These are phyloP conservation scores for Oncopodura yosiiana DNA, from an alignment of 1,140 invertebrate genomes.

Conservation along the genomic window DNA sequence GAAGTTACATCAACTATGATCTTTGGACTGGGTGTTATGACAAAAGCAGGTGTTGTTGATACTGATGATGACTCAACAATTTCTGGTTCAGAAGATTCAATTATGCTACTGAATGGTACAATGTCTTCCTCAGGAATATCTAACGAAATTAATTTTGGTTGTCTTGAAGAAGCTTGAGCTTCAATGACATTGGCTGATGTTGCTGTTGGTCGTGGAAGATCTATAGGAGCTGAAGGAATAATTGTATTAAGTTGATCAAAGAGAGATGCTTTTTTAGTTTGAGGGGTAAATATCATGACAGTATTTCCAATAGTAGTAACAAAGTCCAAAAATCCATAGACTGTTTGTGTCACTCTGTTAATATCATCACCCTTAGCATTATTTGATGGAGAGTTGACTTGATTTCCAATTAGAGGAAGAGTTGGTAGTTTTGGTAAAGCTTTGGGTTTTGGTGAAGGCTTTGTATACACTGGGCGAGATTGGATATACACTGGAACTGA, in stretches of 20 bases:
- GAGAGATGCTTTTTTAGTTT: slow-evolving; percentile 38
- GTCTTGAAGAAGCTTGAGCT: too few species aligned
- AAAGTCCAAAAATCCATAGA: slow-evolving; percentile 82
- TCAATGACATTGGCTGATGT: too few species aligned
- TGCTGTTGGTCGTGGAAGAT: too few species aligned
- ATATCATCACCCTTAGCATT: slow-evolving; percentile 7
- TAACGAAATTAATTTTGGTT: background rate
- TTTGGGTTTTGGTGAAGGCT: slow-evolving; percentile 31
- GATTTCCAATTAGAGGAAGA: slow-evolving; percentile 5
- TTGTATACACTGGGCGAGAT: slow-evolving; percentile 29
- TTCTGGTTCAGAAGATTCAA: background rate
- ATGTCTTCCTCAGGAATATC: background rate
- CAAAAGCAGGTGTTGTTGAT: too few species aligned
- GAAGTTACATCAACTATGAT: too few species aligned
- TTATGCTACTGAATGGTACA: background rate
- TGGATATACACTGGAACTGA: slow-evolving; percentile 25
- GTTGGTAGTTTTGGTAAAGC: slow-evolving; percentile 17
- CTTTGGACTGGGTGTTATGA: too few species aligned
- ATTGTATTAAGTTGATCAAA: background rate
- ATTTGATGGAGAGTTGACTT: background rate
- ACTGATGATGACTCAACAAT: background rate
- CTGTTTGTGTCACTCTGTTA: slow-evolving; percentile 55
- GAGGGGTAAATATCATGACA: slow-evolving; percentile 78
- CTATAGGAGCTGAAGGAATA: background rate
- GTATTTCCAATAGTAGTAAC: slow-evolving; percentile 80